Evolutionary conservation across 2,797 vertebrate genomes (phyloP).

Genomic region (Enteromius mattozi): DNA sequence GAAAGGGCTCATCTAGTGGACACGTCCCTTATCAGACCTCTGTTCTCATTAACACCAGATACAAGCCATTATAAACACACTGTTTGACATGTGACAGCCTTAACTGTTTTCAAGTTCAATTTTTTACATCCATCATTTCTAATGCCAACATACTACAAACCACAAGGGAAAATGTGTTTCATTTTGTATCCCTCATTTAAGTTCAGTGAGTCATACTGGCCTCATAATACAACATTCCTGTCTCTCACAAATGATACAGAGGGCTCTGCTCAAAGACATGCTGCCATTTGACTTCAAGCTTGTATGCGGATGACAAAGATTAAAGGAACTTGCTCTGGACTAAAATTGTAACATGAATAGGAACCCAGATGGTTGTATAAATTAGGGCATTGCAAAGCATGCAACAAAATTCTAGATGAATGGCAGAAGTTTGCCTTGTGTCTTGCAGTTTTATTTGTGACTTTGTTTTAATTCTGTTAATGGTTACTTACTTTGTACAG

Average conservation of each 20-base stretch:
- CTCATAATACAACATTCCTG: constrained; percentile 60
- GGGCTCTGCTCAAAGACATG: not conserved
- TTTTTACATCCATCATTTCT: not conserved
- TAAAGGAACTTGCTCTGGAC: not conserved
- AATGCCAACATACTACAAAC: not conserved
- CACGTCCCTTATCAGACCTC: constrained; percentile 59
- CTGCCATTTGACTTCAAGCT: not conserved
- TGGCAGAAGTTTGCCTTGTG: not conserved
- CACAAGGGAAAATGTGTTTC: constrained; percentile 30
- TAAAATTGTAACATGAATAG: not conserved
- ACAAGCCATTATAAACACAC: constrained; percentile 45
- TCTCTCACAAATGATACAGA: constrained; percentile 12
- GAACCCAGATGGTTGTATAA: not conserved
- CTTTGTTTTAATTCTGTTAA: no score
- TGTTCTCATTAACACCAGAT: constrained; percentile 54
- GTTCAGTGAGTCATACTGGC: constrained; percentile 58
- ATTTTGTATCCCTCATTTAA: constrained; percentile 30
- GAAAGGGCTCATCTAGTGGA: constrained; percentile 64
- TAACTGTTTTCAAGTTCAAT: not conserved
- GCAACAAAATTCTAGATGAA: not conserved
- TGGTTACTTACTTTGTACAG: no score
- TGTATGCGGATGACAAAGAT: not conserved
- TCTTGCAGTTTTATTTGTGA: no score
- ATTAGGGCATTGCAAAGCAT: not conserved
- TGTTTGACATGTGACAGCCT: not conserved